Percentiles rank a stretch among this genome's conserved stretches.
These are phyloP conservation scores for Diogma glabrata DNA, from an alignment of 2,888 invertebrate genomes.

Conservation along the genomic window DNA sequence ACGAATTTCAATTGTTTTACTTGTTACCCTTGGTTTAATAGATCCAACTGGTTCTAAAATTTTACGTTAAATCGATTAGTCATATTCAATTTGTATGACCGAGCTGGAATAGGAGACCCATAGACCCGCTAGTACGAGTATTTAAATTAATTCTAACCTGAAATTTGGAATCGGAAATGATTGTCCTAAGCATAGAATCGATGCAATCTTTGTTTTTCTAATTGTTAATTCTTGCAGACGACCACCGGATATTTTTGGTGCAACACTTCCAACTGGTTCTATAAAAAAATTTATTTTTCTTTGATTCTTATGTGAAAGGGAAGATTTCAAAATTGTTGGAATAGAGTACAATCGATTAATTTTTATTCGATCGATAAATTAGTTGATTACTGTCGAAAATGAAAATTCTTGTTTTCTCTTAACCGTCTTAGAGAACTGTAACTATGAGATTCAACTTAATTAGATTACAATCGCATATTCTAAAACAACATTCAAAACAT, in stretches of 20 bases:
- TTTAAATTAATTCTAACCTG: too few species aligned
- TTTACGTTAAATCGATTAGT: neutral
- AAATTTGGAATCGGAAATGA: conserved; percentile 61
- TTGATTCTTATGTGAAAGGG: neutral
- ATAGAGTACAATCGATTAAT: too few species aligned
- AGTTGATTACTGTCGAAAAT: too few species aligned
- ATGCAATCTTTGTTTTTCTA: conserved; percentile 39
- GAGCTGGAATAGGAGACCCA: conserved; percentile 10
- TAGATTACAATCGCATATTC: too few species aligned
- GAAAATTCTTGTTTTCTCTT: too few species aligned
- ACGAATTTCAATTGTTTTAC: conserved; percentile 32
- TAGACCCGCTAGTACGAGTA: too few species aligned
- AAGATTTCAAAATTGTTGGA: neutral
- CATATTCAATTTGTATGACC: neutral
- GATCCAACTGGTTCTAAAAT: conserved; percentile 30
- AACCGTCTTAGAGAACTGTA: too few species aligned
- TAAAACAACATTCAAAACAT: too few species aligned
- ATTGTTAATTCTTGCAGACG: conserved; percentile 42
- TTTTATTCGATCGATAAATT: too few species aligned
- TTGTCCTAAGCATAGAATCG: conserved; percentile 61
- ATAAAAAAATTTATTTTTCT: conserved; percentile 20
- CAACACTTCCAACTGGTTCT: conserved; percentile 58
- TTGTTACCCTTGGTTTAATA: conserved; percentile 30
- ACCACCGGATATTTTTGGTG: conserved; percentile 46
- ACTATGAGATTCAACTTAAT: too few species aligned